These are phyloP conservation scores for Tethea ocularis DNA, from an alignment of 2,888 invertebrate genomes.

Conservation along the genomic window DNA sequence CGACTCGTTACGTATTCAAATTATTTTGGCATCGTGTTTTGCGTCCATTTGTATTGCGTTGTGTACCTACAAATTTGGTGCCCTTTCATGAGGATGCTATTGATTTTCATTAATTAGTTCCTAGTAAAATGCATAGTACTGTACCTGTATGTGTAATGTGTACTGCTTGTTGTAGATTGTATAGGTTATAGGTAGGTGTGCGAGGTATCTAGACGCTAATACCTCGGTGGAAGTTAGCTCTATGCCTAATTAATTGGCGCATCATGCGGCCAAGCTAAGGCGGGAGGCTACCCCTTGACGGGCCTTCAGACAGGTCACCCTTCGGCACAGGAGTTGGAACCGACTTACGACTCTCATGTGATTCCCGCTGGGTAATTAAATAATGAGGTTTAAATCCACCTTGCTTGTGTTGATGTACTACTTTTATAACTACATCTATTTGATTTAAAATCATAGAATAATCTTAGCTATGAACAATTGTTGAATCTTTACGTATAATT, in stretches of 20 bases:
- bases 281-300: slow-evolving; percentile 57
- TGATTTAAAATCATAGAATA: neutral
- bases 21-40: slow-evolving; percentile 78
- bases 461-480: too few species aligned
- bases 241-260: slow-evolving; percentile 72
- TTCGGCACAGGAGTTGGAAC: slow-evolving; percentile 43
- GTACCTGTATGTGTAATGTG: neutral
- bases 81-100: slow-evolving; percentile 54
- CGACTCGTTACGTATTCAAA: slow-evolving; percentile 82
- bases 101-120: slow-evolving; percentile 67
- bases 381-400: slow-evolving; percentile 69
- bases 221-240: slow-evolving; percentile 23
- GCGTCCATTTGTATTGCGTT: slow-evolving; percentile 68
- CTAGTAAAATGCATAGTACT: slow-evolving; percentile 8
- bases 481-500: too few species aligned
- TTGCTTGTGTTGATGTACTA: slow-evolving; percentile 13
- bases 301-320: slow-evolving; percentile 62
- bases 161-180: neutral
- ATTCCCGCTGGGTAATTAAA: slow-evolving; percentile 71
- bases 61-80: slow-evolving; percentile 55
- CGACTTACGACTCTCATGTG: slow-evolving; percentile 62
- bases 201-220: neutral
- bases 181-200: slow-evolving; percentile 9
- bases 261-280: slow-evolving; percentile 53
- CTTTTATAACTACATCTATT: too few species aligned